A percentile compares a stretch with the other conserved stretches of the same genome.
These are phyloP conservation scores for Nixonia krombeini DNA, from an alignment of 1,140 invertebrate genomes.

Conservation along the genomic window DNA sequence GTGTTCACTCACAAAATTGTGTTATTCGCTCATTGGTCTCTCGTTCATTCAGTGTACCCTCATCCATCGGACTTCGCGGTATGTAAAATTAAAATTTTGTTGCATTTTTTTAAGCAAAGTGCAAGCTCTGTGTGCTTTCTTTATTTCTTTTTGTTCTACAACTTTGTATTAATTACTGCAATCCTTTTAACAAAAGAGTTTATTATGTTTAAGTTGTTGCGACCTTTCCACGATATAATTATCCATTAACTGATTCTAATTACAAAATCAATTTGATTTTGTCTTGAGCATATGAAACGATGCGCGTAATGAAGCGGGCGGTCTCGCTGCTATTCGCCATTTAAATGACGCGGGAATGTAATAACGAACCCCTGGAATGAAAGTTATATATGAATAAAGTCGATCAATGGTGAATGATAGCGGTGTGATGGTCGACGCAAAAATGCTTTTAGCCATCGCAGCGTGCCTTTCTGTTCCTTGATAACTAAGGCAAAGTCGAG, in stretches of 20 bases:
- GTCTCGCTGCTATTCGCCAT: slow-evolving; percentile 7
- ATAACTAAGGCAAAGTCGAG: slow-evolving; percentile 31
- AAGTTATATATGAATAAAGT: slow-evolving; percentile 61
- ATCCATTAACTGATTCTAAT: too few species aligned
- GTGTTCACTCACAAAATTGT: slow-evolving; percentile 57
- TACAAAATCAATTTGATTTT: background rate
- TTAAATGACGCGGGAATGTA: slow-evolving; percentile 24
- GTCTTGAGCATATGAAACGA: background rate
- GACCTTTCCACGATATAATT: too few species aligned
- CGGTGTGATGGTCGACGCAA: slow-evolving; percentile 64
- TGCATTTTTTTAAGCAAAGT: too few species aligned
- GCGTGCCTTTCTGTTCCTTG: slow-evolving; percentile 51
- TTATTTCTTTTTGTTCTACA: too few species aligned
- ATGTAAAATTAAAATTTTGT: too few species aligned
- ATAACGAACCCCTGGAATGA: slow-evolving; percentile 20
- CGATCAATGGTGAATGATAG: slow-evolving; percentile 66
- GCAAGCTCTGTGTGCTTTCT: too few species aligned
- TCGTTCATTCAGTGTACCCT: slow-evolving; percentile 10
- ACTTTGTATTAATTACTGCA: too few species aligned
- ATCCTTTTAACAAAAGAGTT: too few species aligned
- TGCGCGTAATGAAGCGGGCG: slow-evolving; percentile 6
- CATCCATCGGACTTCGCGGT: too few species aligned
- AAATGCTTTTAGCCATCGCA: slow-evolving; percentile 70
- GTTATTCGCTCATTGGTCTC: slow-evolving; percentile 33
- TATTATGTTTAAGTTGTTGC: too few species aligned